Conservation (phyloP, 2,888 invertebrate genomes). For the Mimachlamys varia region DNA sequence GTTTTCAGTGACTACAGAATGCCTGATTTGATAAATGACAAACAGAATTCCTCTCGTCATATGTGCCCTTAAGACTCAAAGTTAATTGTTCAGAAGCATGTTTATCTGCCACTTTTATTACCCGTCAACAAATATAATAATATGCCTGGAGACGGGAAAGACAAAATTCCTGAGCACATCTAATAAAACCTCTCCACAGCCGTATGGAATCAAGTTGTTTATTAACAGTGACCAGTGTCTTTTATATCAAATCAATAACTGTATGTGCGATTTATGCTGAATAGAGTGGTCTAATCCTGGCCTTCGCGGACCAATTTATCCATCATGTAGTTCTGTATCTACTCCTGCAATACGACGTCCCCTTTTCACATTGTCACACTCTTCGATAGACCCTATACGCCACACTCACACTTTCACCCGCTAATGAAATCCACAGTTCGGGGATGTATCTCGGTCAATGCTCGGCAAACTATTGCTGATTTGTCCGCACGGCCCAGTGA, state of each 20-base stretch:
- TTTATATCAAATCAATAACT: conserved; percentile 34
- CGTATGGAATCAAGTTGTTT: background rate
- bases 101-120: background rate
- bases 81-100: conserved; percentile 2
- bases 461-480: background rate
- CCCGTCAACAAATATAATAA: conserved; percentile 15
- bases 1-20: background rate
- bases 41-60: background rate
- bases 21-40: background rate
- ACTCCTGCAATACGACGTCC: background rate
- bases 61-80: background rate
- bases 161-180: background rate
- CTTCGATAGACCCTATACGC: background rate
- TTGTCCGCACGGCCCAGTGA: background rate
- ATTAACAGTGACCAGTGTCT: conserved; percentile 27
- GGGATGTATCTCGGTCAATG: background rate
- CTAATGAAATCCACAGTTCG: conserved; percentile 24
- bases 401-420: conserved; percentile 11
- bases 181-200: conserved; percentile 10
- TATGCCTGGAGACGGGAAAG: background rate
- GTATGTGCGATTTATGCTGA: conserved; percentile 17
- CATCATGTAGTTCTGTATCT: background rate
- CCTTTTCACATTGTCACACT: conserved; percentile 21
- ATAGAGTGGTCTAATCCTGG: conserved; percentile 27
- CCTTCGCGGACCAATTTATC: background rate